These are phyloP conservation scores for Grapholita molesta DNA, from an alignment of 1,140 invertebrate species.

Conservation along the genomic window DNA sequence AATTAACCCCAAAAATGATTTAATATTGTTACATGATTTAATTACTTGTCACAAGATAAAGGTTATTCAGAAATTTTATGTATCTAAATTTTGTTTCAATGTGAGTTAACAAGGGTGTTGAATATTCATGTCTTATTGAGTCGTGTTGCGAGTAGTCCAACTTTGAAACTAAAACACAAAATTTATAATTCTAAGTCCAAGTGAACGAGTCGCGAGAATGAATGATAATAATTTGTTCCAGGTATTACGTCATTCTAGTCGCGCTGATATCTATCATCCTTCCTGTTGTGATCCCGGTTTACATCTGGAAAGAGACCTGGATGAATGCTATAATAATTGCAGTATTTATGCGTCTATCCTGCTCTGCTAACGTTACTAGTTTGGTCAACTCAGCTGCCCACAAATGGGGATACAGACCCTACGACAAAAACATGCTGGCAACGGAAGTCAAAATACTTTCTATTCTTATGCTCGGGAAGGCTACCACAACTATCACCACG, in stretches of 20 bases:
- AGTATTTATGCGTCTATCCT: constrained; percentile 90
- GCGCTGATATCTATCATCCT: constrained; percentile 90
- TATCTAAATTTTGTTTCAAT: too few species aligned
- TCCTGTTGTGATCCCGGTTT: constrained; percentile 90
- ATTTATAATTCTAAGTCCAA: too few species aligned
- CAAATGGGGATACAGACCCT: constrained; percentile 93
- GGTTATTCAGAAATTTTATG: too few species aligned
- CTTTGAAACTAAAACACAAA: too few species aligned
- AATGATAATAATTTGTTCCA: constrained; percentile 54
- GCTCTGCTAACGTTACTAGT: constrained; percentile 96
- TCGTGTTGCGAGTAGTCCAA: too few species aligned
- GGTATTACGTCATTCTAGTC: constrained; percentile 91
- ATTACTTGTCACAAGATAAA: too few species aligned
- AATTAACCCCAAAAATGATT: too few species aligned
- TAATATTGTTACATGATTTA: too few species aligned
- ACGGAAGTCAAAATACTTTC: constrained; percentile 85
- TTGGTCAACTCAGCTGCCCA: constrained; percentile 98
- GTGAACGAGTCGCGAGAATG: too few species aligned
- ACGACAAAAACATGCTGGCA: constrained; percentile 92
- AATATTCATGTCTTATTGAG: too few species aligned
- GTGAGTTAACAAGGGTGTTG: too few species aligned
- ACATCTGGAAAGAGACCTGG: constrained; percentile 90
- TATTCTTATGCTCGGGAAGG: constrained; percentile 89
- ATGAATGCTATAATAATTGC: constrained; percentile 89
- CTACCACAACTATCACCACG: constrained; percentile 98